Base-by-base conservation (phyloP, 2,113 vertebrate genomes). In the Platanista minor region DNA sequence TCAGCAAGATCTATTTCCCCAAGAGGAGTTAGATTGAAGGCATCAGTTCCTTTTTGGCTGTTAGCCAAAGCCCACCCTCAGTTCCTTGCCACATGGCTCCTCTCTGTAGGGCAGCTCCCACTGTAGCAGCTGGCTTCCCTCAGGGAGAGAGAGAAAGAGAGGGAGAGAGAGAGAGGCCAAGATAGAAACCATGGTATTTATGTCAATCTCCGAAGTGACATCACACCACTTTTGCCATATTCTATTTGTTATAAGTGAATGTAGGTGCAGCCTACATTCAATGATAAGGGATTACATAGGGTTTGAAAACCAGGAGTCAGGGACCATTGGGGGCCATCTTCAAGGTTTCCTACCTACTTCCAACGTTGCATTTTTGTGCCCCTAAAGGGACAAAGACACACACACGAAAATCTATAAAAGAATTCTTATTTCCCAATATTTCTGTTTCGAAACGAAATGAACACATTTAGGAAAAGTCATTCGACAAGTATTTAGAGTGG, bases 381-480 rank as follows among this genome's bases (percentile, higher is more conserved):
- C 80, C 66, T 33, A 36, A 84, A 86, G 18, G 17, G 23, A 39
- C 15, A 49, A 13, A 49, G 49, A 87, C 36, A 89, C 3, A 14
- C 4, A 14, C 33, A 85, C 1, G 11, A 39, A 94, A 14, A 61
- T 52, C n/a, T 71, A 90, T 27, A 92, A 94, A 94, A 33, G 33
- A 87, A 81, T 78, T 54, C 83, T 62, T 57, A 13, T 72, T 64
- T 86, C 54, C 17, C n/a, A 86, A 29, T n/a, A 87, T 80, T 88
- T 96, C 62, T 92, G 31, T 61, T 54, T 95, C 71, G 88, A 95
- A 95, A 49, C 29, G 54, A 78, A 92, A 83, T 83, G 25, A 71
- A 90, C 21, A 66, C 23, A 41, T 77, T 87, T 71, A 43, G 29
- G 8, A 62, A 93, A 87, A 83, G 71, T 84, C 33, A 84, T 41